Conservation (phyloP, 2,888 invertebrate species). For the Conchocele bisecta region DNA sequence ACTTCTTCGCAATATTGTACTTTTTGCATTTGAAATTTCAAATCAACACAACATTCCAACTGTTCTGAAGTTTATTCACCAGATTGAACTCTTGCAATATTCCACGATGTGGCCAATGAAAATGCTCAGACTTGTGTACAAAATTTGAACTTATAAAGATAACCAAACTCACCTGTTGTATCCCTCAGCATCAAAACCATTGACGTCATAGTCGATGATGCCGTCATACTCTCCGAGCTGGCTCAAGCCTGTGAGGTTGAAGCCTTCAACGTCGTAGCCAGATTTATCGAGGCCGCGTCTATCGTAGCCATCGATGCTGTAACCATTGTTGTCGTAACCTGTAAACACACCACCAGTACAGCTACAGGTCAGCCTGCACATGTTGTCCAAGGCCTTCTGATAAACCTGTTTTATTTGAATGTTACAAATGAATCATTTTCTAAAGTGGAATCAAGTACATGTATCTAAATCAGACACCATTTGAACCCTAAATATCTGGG, state of each 20-base stretch:
- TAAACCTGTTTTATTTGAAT: too few relatives aligned
- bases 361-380: too few relatives aligned
- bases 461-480: neutral
- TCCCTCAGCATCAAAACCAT: conserved; percentile 77
- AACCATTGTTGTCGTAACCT: conserved; percentile 78
- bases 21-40: too few relatives aligned
- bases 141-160: neutral
- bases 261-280: conserved; percentile 77
- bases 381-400: too few relatives aligned
- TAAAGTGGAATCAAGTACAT: neutral
- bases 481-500: too few relatives aligned
- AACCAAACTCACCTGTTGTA: conserved; percentile 73
- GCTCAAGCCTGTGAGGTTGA: conserved; percentile 76
- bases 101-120: too few relatives aligned
- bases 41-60: too few relatives aligned
- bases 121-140: neutral
- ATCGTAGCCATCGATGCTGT: conserved; percentile 72
- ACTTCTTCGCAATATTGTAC: too few relatives aligned
- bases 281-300: conserved; percentile 74
- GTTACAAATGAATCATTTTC: neutral
- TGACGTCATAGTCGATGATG: conserved; percentile 73
- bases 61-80: too few relatives aligned
- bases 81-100: too few relatives aligned
- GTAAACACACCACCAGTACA: too few relatives aligned
- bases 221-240: conserved; percentile 78